phyloP scores from a whole-genome alignment of 2,113 vertebrate genomes.

The Peucedramus taeniatus region DNA sequence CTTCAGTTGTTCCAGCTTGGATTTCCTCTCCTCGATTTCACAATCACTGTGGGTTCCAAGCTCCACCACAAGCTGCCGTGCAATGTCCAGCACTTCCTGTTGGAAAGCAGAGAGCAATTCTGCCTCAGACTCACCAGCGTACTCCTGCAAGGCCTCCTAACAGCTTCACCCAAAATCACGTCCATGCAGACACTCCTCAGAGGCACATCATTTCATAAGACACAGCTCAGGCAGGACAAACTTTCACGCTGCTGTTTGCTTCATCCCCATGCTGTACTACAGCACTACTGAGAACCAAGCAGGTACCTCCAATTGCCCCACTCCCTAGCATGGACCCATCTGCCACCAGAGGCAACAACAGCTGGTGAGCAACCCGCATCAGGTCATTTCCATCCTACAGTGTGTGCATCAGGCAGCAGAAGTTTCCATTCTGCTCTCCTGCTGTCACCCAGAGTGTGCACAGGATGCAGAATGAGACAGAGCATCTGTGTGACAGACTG shows the following conservation, averaged over 20 bases:
- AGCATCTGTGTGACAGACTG: background rate
- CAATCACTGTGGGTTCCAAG: conserved; percentile 83
- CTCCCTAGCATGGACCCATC: background rate
- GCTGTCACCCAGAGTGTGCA: background rate
- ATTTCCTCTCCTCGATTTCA: conserved; percentile 93
- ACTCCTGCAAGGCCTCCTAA: background rate
- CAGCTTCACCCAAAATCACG: background rate
- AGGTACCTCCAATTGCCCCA: background rate
- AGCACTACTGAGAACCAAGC: background rate
- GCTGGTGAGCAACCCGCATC: background rate
- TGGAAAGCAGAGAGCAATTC: background rate
- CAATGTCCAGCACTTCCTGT: conserved; percentile 97
- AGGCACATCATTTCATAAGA: background rate
- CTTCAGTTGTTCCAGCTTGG: conserved; percentile 95
- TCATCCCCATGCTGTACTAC: background rate
- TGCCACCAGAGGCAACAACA: background rate
- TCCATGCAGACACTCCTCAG: background rate
- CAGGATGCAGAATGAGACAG: background rate
- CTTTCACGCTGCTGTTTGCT: background rate
- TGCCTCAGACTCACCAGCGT: background rate
- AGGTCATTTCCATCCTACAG: background rate
- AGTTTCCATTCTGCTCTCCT: background rate
- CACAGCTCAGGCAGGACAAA: background rate
- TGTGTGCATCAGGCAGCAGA: background rate
- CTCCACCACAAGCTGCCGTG: conserved; percentile 87